Evolutionary conservation across 2,888 invertebrate species (phyloP), one percentile per base, ranked within the genome.

Genomic region (Diabrotica balteata): DNA sequence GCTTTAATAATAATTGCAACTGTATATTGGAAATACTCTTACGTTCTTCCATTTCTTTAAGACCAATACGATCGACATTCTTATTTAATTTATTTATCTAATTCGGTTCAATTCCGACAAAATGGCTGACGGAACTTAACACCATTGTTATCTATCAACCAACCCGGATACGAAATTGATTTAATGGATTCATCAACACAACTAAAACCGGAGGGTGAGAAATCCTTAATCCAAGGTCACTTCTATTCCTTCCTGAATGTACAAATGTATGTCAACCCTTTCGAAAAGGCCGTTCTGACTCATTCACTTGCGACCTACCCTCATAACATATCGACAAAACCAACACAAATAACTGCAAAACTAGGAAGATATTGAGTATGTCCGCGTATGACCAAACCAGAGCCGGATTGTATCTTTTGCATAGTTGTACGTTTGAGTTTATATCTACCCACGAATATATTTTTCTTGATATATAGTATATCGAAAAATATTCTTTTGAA

Each of bases 231-330:
- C 49, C 53, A 59, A 57, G 59, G 65, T 59, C 49, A 45, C 59
- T 32, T 32, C 8, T 11, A 50, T 44, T 59, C 45, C 61, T 43
- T 66, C 70, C 68, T 67, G 64, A 72, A 76, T 76, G 76, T 77
- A 76, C 75, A 79, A 80, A 79, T 80, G 75, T 79, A 72, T 79
- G 79, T 78, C 78, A 79, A 80, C 78, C 80, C 79, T 76, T 75
- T 72, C 65, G 62, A 32, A 63, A 54, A 11, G 57, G 8, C 66
- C 72, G 69, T 69, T 75, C 75, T 80, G 80, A 80, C 72, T 80
- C 80, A 80, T 75, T 73, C 79, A 77, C 75, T 78, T 75, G 75
- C 74, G 60, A 72, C 65, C 69, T 72, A 71, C 68, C 70, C 73
- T 62, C 60, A 62, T 58, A 59, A 63, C 51, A 57, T 59, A 59